phyloP scores from a whole-genome alignment of 2,888 invertebrate genomes.

The Exephanes ischioxanthus region DNA sequence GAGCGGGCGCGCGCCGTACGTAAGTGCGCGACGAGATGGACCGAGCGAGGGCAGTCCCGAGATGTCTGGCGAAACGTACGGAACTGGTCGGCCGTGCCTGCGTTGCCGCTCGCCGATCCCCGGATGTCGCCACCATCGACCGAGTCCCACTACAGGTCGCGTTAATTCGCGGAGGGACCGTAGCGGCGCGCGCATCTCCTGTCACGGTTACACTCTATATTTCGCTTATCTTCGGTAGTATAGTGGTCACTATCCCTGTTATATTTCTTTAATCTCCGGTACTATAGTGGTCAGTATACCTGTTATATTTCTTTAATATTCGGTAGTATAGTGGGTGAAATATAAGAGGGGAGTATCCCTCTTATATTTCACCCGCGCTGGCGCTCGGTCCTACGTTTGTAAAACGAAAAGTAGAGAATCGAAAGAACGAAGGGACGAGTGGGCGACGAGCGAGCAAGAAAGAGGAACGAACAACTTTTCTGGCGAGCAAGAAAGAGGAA shows the following conservation, averaged over 20 bases:
- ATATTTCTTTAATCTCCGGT: too few species aligned
- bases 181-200: too few species aligned
- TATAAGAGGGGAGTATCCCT: too few species aligned
- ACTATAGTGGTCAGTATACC: too few species aligned
- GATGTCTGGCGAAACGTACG: constrained; percentile 72
- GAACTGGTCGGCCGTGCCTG: constrained; percentile 57
- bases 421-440: neutral
- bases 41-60: constrained; percentile 65
- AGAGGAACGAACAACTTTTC: constrained; percentile 21
- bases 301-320: too few species aligned
- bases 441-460: constrained; percentile 29
- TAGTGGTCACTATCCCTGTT: too few species aligned
- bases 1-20: constrained; percentile 29
- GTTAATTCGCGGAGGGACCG: neutral
- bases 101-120: constrained; percentile 58
- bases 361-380: too few species aligned
- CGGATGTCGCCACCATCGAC: constrained; percentile 61
- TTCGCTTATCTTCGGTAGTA: too few species aligned
- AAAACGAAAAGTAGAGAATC: neutral
- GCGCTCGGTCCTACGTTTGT: neutral
- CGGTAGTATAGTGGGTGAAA: too few species aligned
- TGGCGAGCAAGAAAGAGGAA: constrained; percentile 18
- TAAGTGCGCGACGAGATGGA: constrained; percentile 57
- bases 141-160: constrained; percentile 57
- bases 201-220: too few species aligned